Base-by-base conservation (phyloP, 2,797 vertebrate genomes). In the Delichon dasypus region DNA sequence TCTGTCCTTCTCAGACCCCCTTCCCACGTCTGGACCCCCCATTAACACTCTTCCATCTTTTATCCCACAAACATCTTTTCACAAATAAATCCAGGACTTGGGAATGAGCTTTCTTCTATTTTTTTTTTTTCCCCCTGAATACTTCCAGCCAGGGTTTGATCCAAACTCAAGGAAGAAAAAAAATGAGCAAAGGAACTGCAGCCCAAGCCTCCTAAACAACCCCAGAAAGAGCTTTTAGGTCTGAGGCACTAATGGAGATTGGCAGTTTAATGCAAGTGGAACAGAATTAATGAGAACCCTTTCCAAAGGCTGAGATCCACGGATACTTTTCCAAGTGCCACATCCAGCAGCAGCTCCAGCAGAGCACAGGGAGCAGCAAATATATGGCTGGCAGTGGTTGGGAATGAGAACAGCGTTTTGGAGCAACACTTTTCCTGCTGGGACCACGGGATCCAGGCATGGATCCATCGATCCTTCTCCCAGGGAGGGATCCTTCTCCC, bases 321-420 rank as follows among this genome's bases (percentile, higher is more conserved):
- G 54, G 66, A 57, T 5, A 4, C 10, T 64, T 74, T 44, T 62
- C 71, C 55, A 18, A 3, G 18, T 2, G 20, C 34, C 66, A 57
- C 61, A n/a, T 14, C 29, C 78, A 54, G 62, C 61, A 47, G 14
- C 0, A 61, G 65, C 40, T 45, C 45, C 50, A 60, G 87, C 67
- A 77, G 58, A 67, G 58, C 76, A 21, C 18, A 26, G 67, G 62
- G 55, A 66, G 64, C 53, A 83, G 22, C 34, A 53, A 60, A 44
- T 4, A 6, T 18, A 4, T 9, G 48, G 14, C 1, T n/a, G 47
- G 62, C 7, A 16, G 4, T 8, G 48, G 13, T 1, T n/a, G 47
- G 62, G 53, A 76, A 48, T 8, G 7, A 77, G 45, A 16, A 18
- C 12, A 27, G 2, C 4, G 9, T 51, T 9, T 25, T 3, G 11